Evolutionary conservation across 1,140 invertebrate genomes (phyloP).

Genomic region (Monochamus saltuarius): DNA sequence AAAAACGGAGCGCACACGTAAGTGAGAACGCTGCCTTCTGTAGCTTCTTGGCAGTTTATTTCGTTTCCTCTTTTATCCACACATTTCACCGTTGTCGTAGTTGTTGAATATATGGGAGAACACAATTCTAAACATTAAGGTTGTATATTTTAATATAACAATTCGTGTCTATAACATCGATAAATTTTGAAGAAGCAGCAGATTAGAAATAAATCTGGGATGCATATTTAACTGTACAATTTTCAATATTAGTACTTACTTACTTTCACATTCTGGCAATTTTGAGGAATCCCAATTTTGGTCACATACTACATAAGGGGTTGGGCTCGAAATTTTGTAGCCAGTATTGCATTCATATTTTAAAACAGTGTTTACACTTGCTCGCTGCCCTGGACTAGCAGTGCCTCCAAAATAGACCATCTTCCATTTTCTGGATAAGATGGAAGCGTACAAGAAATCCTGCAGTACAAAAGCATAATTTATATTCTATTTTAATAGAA

Average conservation of each 20-base stretch:
- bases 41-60: conserved; percentile 7
- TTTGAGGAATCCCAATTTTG: background rate
- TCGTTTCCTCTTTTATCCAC: background rate
- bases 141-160: too few relatives aligned
- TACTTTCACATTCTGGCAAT: background rate
- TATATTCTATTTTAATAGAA: too few relatives aligned
- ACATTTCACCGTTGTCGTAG: background rate
- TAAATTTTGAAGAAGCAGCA: too few relatives aligned
- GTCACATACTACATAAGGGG: background rate
- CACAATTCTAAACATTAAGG: conserved; percentile 2
- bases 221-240: too few relatives aligned
- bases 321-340: background rate
- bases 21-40: conserved; percentile 3
- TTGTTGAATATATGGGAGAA: background rate
- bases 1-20: conserved; percentile 5
- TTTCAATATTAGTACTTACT: too few relatives aligned
- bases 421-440: background rate
- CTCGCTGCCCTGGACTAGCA: background rate
- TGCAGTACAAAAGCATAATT: too few relatives aligned
- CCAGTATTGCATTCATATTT: background rate
- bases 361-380: background rate
- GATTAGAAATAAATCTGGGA: too few relatives aligned
- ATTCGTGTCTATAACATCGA: too few relatives aligned
- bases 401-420: background rate
- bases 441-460: background rate